Percentiles rank a stretch among this genome's conserved stretches.
These are phyloP conservation scores for Gymnoscopelus microlampas DNA, from an alignment of 2,797 vertebrate species.

Conservation along the genomic window DNA sequence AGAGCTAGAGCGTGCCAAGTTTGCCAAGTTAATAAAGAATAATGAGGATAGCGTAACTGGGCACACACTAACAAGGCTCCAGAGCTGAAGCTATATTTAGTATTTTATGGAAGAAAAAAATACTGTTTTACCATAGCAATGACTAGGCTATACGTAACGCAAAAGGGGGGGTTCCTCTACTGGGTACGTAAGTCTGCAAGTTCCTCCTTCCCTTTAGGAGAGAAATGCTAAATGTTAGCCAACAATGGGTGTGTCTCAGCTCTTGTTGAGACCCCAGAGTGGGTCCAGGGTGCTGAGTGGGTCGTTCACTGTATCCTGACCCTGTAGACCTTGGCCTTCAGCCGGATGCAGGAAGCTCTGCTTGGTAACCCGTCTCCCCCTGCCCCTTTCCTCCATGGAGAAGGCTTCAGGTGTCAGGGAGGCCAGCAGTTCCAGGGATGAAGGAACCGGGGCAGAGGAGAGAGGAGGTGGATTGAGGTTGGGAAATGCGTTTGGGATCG, in stretches of 20 bases:
- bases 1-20: too few species aligned
- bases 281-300: conserved; percentile 94
- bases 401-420: conserved; percentile 92
- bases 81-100: too few species aligned
- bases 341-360: conserved; percentile 92
- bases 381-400: conserved; percentile 86
- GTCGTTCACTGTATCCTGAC: conserved; percentile 78
- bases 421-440: conserved; percentile 92
- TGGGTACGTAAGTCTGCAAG: conserved; percentile 1
- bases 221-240: neutral
- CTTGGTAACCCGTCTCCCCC: conserved; percentile 91
- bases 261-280: conserved; percentile 94
- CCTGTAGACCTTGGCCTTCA: conserved; percentile 89
- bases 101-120: too few species aligned
- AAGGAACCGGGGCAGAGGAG: conserved; percentile 57
- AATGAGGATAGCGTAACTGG: too few species aligned
- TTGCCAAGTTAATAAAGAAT: too few species aligned
- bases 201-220: too few species aligned
- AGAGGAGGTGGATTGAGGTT: conserved; percentile 53
- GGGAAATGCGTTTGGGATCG: conserved; percentile 24
- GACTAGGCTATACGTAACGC: too few species aligned
- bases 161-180: too few species aligned
- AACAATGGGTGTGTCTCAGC: conserved; percentile 62
- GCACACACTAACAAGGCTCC: too few species aligned
- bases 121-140: too few species aligned